Evolutionary conservation across 2,888 invertebrate genomes (phyloP), one percentile per base, ranked within the genome.

Genomic region (Ferrisia virgata): DNA sequence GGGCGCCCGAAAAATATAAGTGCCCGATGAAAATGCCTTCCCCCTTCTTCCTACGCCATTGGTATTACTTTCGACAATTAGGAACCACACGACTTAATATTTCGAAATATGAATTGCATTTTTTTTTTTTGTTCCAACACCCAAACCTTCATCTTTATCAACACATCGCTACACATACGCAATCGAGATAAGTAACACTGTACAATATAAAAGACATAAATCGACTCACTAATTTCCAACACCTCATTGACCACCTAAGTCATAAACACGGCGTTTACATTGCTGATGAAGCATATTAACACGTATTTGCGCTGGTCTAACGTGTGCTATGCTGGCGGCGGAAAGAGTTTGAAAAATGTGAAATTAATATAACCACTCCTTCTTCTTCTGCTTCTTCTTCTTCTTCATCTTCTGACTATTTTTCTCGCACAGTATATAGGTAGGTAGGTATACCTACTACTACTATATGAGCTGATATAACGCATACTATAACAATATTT

Each of bases 311-410:
- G 33, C 72, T 15, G 36, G 72, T 72, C 33, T 6, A 33, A 72
- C 33, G 72, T 72, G 33, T n/a, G 25, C 72, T 33, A 9, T 33
- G 72, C 33, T 33, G 33, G 72, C 72, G 33, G 33, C 72, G 33
- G 22, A 33, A 33, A 31, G 72, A n/a, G 72, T 72, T 72, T 72
- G 72, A 72, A 72, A 72, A 72, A 72, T 72, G 72, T 72, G 33
- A 72, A 72, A 72, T 72, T 72, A 72, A 72, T 64, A 64, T 72
- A 72, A 72, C 72, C 72, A 33, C 72, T 72, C 72, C 72, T 72
- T 72, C 22, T 47, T 13, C 2, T 2, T 36, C 36, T 36, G 4
- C 47, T 47, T 47, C 47, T 47, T 47, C 2, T 47, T 1, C n/a
- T n/a, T n/a, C n/a, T n/a, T n/a, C n/a, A n/a, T n/a, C n/a, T n/a